These are phyloP conservation scores for Bhutanitis thaidina DNA, from an alignment of 2,888 invertebrate genomes.

Conservation along the genomic window DNA sequence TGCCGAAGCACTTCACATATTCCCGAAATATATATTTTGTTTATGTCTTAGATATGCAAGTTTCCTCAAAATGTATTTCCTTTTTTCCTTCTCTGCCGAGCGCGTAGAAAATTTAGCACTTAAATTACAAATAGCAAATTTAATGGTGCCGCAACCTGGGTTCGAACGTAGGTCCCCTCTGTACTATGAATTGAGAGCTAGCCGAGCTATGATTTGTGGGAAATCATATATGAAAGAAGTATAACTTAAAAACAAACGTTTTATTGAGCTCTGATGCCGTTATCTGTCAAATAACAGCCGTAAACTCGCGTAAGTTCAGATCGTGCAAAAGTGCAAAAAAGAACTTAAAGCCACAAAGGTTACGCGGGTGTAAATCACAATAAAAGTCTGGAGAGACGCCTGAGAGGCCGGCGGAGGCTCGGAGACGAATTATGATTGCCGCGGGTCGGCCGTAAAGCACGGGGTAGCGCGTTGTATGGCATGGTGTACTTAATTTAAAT, in stretches of 20 bases:
- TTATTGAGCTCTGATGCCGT: neutral
- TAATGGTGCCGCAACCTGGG: no score
- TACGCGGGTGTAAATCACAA: conserved; percentile 70
- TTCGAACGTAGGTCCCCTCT: no score
- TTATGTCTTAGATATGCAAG: no score
- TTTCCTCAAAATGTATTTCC: no score
- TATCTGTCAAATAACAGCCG: conserved; percentile 18
- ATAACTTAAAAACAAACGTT: neutral
- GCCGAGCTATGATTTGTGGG: no score
- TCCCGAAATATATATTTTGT: no score
- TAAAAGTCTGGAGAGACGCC: conserved; percentile 71
- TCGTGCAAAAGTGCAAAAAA: conserved; percentile 26
- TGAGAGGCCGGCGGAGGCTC: conserved; percentile 49
- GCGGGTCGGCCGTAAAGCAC: conserved; percentile 48
- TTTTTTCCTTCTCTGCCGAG: no score
- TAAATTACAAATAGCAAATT: no score
- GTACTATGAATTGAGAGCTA: no score
- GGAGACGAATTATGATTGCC: conserved; percentile 62
- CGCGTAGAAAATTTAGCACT: no score
- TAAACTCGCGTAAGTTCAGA: conserved; percentile 15
- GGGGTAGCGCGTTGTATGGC: conserved; percentile 16
- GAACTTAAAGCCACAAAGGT: conserved; percentile 36
- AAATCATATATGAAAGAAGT: neutral
- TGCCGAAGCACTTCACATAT: no score
- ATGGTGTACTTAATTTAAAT: conserved; percentile 11